phyloP scores from a whole-genome alignment of 2,888 invertebrate genomes.

The Lissocephala sabroskyi region DNA sequence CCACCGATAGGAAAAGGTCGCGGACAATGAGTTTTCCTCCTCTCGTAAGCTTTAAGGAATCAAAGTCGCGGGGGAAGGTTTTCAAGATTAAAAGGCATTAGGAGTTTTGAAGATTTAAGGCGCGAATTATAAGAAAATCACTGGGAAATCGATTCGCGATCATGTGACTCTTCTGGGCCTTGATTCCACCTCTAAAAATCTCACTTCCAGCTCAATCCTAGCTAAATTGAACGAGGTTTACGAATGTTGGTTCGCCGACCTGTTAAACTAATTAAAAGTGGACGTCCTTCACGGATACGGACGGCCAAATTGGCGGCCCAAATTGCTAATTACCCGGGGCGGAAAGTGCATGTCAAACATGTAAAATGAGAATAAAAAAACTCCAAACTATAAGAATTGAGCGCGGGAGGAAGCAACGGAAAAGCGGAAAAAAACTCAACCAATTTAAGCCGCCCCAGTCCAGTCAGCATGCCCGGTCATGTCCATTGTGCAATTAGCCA shows the following conservation, averaged over 20 bases:
- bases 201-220: no score
- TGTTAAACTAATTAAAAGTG: conserved; percentile 63
- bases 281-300: conserved; percentile 26
- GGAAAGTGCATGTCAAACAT: conserved; percentile 61
- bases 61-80: no score
- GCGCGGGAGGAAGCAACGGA: background rate
- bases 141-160: no score
- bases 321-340: conserved; percentile 62
- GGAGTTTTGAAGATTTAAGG: no score
- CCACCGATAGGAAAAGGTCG: no score
- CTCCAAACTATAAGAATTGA: background rate
- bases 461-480: conserved; percentile 4
- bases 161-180: no score
- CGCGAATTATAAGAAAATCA: no score
- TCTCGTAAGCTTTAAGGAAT: no score
- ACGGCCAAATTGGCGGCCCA: conserved; percentile 56
- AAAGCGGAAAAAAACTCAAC: background rate
- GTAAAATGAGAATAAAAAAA: conserved; percentile 28
- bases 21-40: no score
- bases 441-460: background rate
- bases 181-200: no score
- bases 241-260: background rate
- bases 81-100: no score
- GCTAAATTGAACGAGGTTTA: no score
- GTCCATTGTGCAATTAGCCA: conserved; percentile 58